Conservation (phyloP, 2,113 vertebrate genomes). For the Chaenogobius annularis region DNA sequence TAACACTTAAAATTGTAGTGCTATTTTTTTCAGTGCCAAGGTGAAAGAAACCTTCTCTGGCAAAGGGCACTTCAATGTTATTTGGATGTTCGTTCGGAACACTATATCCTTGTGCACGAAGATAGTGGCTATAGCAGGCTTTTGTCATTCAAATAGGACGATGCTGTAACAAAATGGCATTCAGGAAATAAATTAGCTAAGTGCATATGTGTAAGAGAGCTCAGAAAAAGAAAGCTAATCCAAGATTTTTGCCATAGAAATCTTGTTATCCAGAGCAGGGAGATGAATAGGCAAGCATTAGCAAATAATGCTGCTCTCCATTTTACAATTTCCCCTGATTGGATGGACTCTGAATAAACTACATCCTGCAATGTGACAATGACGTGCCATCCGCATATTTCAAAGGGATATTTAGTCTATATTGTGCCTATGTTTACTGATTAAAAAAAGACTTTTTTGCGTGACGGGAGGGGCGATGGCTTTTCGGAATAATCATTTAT, state of each 20-base stretch:
- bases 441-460: slow-evolving; percentile 40
- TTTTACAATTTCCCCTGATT: slow-evolving; percentile 48
- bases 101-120: slow-evolving; percentile 29
- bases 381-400: slow-evolving; percentile 25
- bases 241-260: slow-evolving; percentile 32
- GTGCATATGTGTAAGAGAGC: slow-evolving; percentile 17
- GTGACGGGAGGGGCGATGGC: slow-evolving; percentile 30
- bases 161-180: slow-evolving; percentile 44
- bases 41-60: slow-evolving; percentile 11
- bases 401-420: slow-evolving; percentile 22
- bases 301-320: slow-evolving; percentile 44
- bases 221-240: neutral
- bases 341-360: slow-evolving; percentile 42
- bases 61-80: slow-evolving; percentile 8
- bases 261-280: slow-evolving; percentile 26
- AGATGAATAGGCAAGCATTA: slow-evolving; percentile 46
- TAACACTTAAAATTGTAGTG: slow-evolving; percentile 24
- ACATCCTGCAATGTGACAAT: slow-evolving; percentile 24
- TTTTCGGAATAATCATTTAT: slow-evolving; percentile 43
- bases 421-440: slow-evolving; percentile 37
- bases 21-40: neutral
- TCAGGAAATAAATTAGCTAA: slow-evolving; percentile 48
- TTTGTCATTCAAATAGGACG: slow-evolving; percentile 42
- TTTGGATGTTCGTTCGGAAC: neutral
- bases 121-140: slow-evolving; percentile 34